Base-by-base conservation (phyloP, 2,888 invertebrate genomes). In the Rotaria macrura region DNA sequence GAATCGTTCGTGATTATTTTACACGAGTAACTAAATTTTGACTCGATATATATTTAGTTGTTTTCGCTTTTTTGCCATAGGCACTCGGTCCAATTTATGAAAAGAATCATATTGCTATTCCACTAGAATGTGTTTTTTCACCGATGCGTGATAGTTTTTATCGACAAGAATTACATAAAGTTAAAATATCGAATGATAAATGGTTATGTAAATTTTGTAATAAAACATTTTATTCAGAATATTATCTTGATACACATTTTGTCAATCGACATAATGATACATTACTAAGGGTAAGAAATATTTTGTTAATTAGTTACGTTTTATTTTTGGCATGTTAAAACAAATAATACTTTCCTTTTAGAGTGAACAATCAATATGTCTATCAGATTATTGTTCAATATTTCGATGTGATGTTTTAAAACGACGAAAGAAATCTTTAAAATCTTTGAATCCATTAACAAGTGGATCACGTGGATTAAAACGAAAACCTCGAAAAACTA, bases 331-430 rank as follows among this genome's bases (percentile, higher is more conserved):
- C n/a, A 47, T 47, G 47, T n/a, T 55, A 23, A 47, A 6, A 49
- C 34, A 65, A 83, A 40, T 49, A 2, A n/a, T 49, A 20, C 25
- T 52, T 25, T 47, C 38, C 84, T 40, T 40, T n/a, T 79, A 79
- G 79, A n/a, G 6, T 43, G 79, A 43, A 79, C 40, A 79, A 79
- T 94, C 95, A 87, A 94, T 96, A 89, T 96, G 96, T 91, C 93
- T 96, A 89, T 95, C 96, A 85, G 95, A 96, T 91, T 96, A 94
- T 92, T 97, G 96, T 93, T 96, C 96, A 92, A 95, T 96, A 89
- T 95, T 96, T 94, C 93, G 96, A 88, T 96, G 96, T 91, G 95
- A 96, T 90, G 95, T 96, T 85, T 87, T 90, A 10, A 87, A 86
- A 34, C 88, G 89, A 12, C 25, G 12, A 79, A 79, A 40, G 43